These are phyloP conservation scores for Melanotaenia maccullochi DNA, from an alignment of 2,797 vertebrate species.

Conservation along the genomic window DNA sequence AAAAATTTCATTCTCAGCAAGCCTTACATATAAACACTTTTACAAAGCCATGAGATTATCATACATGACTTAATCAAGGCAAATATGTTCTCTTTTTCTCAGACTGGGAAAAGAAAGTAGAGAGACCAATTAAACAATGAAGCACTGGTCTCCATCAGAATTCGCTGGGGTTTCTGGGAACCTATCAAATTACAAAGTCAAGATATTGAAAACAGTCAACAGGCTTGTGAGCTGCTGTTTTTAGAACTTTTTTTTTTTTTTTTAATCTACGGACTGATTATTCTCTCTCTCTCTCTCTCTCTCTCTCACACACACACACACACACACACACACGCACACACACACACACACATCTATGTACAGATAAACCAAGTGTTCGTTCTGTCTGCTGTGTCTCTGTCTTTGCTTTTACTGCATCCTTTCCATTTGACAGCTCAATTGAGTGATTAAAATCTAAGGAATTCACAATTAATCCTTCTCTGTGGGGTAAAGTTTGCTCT, in stretches of 20 bases:
- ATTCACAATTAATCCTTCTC: conserved; percentile 56
- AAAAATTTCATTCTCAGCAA: background rate
- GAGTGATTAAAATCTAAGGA: conserved; percentile 48
- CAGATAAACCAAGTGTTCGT: background rate
- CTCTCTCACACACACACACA: background rate
- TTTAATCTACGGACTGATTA: conserved; percentile 27
- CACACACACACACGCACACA: background rate
- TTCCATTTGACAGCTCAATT: conserved; percentile 46
- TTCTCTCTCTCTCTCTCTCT: background rate
- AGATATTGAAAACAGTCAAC: background rate
- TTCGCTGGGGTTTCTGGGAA: conserved; percentile 17
- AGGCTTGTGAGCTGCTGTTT: conserved; percentile 12
- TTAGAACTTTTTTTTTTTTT: conserved; percentile 18
- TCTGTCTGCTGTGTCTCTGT: conserved; percentile 5
- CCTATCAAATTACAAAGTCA: conserved; percentile 14
- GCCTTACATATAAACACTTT: background rate
- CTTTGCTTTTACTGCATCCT: conserved; percentile 59
- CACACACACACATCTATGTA: background rate
- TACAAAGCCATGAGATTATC: background rate
- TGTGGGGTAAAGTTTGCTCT: conserved; percentile 4
- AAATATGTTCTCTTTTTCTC: background rate
- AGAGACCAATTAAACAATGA: conserved; percentile 3
- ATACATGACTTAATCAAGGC: conserved; percentile 1
- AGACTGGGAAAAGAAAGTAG: background rate
- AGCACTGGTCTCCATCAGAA: conserved; percentile 4